Conservation (phyloP, 2,113 vertebrate genomes). For the Neopipo cinnamomea region DNA sequence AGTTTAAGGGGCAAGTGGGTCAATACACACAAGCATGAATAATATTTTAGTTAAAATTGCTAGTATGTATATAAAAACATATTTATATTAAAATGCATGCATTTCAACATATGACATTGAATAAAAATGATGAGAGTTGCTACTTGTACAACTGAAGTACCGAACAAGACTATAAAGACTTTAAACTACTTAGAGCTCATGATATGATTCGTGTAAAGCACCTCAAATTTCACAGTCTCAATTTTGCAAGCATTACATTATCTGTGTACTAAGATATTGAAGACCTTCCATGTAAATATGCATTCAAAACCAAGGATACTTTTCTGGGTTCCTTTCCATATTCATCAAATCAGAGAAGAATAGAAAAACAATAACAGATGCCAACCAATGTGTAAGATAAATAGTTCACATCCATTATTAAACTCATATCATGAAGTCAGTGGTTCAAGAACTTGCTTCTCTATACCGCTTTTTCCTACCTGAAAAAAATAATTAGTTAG, state of each 20-base stretch:
- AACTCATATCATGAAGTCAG: background rate
- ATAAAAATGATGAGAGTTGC: background rate
- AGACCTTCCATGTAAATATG: slow-evolving; percentile 4
- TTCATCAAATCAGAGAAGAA: background rate
- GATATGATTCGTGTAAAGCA: background rate
- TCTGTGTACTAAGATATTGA: background rate
- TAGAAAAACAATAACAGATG: background rate
- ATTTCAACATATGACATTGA: background rate
- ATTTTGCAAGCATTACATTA: background rate
- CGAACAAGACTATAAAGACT: background rate
- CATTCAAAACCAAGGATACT: background rate
- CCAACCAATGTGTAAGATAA: background rate
- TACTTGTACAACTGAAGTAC: background rate
- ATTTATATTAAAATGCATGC: background rate
- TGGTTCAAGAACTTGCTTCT: background rate
- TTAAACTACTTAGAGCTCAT: background rate
- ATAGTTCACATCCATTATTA: background rate
- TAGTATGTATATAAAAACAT: background rate
- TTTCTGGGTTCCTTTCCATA: background rate
- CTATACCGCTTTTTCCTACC: background rate
- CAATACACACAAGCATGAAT: background rate
- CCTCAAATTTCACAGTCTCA: background rate
- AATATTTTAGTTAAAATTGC: background rate
- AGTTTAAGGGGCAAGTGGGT: background rate
- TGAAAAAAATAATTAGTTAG: background rate